A percentile compares a stretch with the other conserved stretches of the same genome.
phyloP scores from a whole-genome alignment of 1,140 invertebrate genomes.

The Leucophenga varia region DNA sequence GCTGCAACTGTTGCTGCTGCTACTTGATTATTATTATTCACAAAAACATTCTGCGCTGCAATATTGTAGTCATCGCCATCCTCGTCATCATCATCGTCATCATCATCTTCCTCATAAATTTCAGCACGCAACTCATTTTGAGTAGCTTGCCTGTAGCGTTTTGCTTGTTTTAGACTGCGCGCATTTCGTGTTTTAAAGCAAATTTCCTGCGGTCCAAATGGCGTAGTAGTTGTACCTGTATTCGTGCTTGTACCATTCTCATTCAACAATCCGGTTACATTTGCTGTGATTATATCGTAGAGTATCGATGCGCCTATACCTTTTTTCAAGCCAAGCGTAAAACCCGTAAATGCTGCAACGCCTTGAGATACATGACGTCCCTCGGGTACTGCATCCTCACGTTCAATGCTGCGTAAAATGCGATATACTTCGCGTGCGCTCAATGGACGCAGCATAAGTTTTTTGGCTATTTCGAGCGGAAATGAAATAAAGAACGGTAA shows the following conservation, averaged over 20 bases:
- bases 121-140: neutral
- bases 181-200: neutral
- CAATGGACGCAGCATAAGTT: constrained; percentile 1
- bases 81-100: neutral
- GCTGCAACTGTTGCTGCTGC: too few relatives aligned
- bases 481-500: too few relatives aligned
- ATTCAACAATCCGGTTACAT: neutral
- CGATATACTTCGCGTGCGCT: constrained; percentile 9
- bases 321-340: constrained; percentile 8
- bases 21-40: too few relatives aligned
- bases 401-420: constrained; percentile 3
- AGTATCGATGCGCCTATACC: constrained; percentile 7
- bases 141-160: neutral
- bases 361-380: constrained; percentile 14
- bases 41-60: too few relatives aligned
- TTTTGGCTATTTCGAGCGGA: neutral
- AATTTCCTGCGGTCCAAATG: neutral
- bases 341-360: constrained; percentile 12
- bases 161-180: neutral
- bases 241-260: neutral
- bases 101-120: neutral
- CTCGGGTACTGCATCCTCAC: constrained; percentile 14
- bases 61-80: too few relatives aligned
- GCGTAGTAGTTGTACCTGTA: neutral
- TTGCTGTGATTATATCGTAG: neutral